A percentile compares a stretch with the other conserved stretches of the same genome.
phyloP scores from a whole-genome alignment of 2,113 vertebrate genomes.

The Carollia perspicillata region DNA sequence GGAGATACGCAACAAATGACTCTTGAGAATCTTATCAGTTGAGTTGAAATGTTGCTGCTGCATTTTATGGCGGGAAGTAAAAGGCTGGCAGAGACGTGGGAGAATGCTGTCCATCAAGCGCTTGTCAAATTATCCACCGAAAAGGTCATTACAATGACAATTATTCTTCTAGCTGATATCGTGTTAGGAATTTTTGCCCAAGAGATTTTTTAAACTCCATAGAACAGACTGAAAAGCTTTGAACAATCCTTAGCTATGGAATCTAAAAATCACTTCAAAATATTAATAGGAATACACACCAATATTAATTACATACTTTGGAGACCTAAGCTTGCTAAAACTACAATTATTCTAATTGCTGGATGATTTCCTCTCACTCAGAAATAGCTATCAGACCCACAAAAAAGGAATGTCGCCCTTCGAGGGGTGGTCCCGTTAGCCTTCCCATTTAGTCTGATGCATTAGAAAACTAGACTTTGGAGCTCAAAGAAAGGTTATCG shows the following conservation, averaged over 20 bases:
- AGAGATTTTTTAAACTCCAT: not conserved
- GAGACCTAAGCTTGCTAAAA: not conserved
- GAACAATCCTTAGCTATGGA: not conserved
- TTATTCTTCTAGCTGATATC: slow-evolving; percentile 49
- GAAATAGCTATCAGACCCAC: not conserved
- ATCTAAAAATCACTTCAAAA: not conserved
- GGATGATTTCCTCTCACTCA: not conserved
- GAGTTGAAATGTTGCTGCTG: slow-evolving; percentile 47
- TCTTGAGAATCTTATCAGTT: slow-evolving; percentile 58
- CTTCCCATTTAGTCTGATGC: slow-evolving; percentile 39
- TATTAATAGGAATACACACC: not conserved
- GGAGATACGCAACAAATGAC: slow-evolving; percentile 62
- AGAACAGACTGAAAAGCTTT: not conserved
- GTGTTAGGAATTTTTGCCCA: slow-evolving; percentile 15
- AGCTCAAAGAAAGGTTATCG: not conserved
- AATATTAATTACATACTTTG: not conserved
- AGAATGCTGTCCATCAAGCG: slow-evolving; percentile 59
- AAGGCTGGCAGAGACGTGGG: slow-evolving; percentile 47
- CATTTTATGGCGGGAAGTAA: slow-evolving; percentile 63
- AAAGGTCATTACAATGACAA: slow-evolving; percentile 74
- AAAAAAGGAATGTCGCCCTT: not conserved
- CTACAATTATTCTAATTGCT: not conserved
- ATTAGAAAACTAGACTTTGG: not conserved
- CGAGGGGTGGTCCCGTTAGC: not conserved
- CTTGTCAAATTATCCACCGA: slow-evolving; percentile 50